Evolutionary conservation across 2,888 invertebrate genomes (phyloP), one percentile per base, ranked within the genome.

Genomic region (Cabera pusaria): DNA sequence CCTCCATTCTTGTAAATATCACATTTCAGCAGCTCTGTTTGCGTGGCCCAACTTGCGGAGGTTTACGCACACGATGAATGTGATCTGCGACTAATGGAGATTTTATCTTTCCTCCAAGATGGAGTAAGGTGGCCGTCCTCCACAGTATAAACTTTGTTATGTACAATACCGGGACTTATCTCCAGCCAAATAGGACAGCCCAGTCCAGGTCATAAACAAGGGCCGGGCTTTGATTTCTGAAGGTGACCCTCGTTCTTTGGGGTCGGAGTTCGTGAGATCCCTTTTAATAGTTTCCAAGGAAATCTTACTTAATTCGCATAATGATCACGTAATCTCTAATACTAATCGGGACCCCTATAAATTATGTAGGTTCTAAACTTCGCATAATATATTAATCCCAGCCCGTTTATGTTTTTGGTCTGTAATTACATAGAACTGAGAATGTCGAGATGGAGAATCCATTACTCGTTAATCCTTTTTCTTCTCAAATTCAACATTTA

Each of bases 171-270:
- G 66, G 66, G 75, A 73, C 74, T 84, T 84, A 85, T 83, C 81
- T 82, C 10, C 58, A 62, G 60, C 68, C 64, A 67, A 75, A 73
- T 74, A 72, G 66, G 64, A 63, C 65, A 69, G 59, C 65, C 64
- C 44, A 71, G 75, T 73, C 70, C 80, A 80, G 76, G 76, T 75
- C 79, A 85, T 85, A 85, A 86, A 86, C 85, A 84, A 83, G 65
- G 64, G 54, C 65, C 56, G 67, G 77, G 76, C 80, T 84, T 85
- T 83, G 85, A 84, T 87, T 84, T 81, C 79, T 81, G 74, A 74
- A 80, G 75, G 76, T 80, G 80, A 84, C 81, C 80, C 71, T 72
- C 51, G 64, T 70, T 73, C 71, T 75, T 74, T 64, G 60, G 68
- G 73, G 66, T 68, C 55, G 59, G 64, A 65, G 64, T 66, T 76